Evolutionary conservation across 1,140 invertebrate species (phyloP).

Genomic region (Leptonema lineaticorne): DNA sequence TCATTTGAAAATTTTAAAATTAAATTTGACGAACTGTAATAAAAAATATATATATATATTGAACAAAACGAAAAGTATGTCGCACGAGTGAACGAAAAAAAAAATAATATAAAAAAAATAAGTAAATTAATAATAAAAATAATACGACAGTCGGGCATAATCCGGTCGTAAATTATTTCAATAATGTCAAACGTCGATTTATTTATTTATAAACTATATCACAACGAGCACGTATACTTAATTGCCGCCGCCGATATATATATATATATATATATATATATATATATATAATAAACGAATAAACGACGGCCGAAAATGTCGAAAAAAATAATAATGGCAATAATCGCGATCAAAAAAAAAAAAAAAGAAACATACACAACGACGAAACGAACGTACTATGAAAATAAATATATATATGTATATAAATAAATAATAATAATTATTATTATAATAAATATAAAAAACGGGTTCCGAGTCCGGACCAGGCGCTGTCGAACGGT

Average conservation of each 20-base stretch:
- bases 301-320: neutral
- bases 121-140: neutral
- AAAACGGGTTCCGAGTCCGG: conserved; percentile 4
- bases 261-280: too few species aligned
- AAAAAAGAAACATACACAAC: too few species aligned
- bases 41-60: too few species aligned
- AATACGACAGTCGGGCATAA: neutral
- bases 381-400: too few species aligned
- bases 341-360: too few species aligned
- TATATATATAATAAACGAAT: neutral
- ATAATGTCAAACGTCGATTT: conserved; percentile 2
- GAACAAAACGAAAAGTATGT: too few species aligned
- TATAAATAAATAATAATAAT: too few species aligned
- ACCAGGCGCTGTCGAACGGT: conserved; percentile 21
- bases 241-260: neutral
- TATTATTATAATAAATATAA: too few species aligned
- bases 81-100: neutral
- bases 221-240: neutral
- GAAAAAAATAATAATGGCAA: neutral
- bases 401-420: too few species aligned
- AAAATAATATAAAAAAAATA: neutral
- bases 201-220: neutral
- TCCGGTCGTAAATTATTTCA: neutral
- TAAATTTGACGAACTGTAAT: too few species aligned
- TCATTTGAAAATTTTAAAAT: too few species aligned